Evolutionary conservation across 2,797 vertebrate species (phyloP), one percentile per base, ranked within the genome.

Genomic region (Pantherophis vulpinus): DNA sequence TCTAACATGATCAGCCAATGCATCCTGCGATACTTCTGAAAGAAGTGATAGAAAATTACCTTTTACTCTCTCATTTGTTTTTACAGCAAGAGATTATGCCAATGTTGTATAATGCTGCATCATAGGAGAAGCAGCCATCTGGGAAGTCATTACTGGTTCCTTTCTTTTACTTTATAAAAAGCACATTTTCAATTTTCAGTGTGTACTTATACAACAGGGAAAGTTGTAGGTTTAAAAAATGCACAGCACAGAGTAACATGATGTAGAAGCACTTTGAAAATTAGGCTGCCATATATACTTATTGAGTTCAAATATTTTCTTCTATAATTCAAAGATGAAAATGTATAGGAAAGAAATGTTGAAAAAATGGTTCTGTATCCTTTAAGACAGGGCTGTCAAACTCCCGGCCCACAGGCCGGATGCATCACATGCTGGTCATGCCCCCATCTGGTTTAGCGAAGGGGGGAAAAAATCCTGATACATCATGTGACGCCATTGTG

Each of bases 331-430:
- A 47, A 83, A 25, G 37, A 47, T 47, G 74, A 25, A 42, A 12
- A 42, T 4, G 4, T 42, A 2, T 2, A 10, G 10, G 74, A 3
- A 20, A 4, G 9, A 25, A 47, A 83, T 79, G 74, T 83, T 47
- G 37, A 47, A 47, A 83, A 83, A 79, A 42, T 42, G 18, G 10
- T 83, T 83, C 20, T 25, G 8, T 10, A 83, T 47, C 74, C 4
- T 83, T 83, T 47, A 83, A 25, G 37, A 47, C 0, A 5, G 25
- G 60, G 60, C 10, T 63, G 60, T 63, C 25, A 63, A 63, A 27
- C 3, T 63, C 10, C 60, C 10, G 25, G 60, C 23, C 3, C 8
- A 0, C 0, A 1, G 25, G 25, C 60, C 0, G 0, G 60, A 27
- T 27, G 25, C 0, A 1, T 61, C 58, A 56, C 1, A 14, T 56